Evolutionary conservation across 2,113 vertebrate genomes (phyloP), one percentile per base, ranked within the genome.

Genomic region (Laticauda laticaudata): DNA sequence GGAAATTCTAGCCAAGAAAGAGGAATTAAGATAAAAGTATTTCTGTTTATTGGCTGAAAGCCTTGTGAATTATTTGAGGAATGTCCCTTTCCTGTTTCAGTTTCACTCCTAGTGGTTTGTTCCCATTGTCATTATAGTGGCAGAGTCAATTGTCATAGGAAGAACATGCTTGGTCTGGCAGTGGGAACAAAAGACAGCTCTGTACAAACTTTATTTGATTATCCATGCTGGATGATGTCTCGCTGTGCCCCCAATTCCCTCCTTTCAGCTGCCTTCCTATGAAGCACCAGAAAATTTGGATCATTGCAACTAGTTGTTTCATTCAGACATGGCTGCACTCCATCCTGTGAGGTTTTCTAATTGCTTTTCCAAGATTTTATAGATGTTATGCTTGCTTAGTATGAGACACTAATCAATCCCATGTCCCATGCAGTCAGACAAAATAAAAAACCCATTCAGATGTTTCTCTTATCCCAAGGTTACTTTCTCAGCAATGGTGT

Each of bases 131-230:
- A 97, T 97, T 95, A 95, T 92, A 96, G 95, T 96, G 12, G 0
- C 59, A 87, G 90, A 94, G 96, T 96, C 96, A 97, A 97, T 97
- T 98, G 95, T 96, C 94, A 96, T 97, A 96, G 97, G 59, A 93
- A 95, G 94, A 95, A 95, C 93, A 94, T 75, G 94, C 94, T 95
- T 96, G 95, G 96, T 95, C 93, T 92, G 94, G 64, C 91, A 81
- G 54, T 88, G 89, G 39, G 92, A 92, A 97, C 96, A 97, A 97
- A 97, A 97, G 96, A 92, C 81, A 96, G 95, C 15, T 93, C 94
- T 97, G 96, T 97, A 94, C 96, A 94, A 91, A 94, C 92, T 95
- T 94, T 94, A 92, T 95, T 96, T 97, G 96, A 95, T 95, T 94
- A 95, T 94, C 90, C 69, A 93, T 61, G 64, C 26, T 0, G 94